phyloP scores from a whole-genome alignment of 2,113 vertebrate species.

The Apeltes quadracus region DNA sequence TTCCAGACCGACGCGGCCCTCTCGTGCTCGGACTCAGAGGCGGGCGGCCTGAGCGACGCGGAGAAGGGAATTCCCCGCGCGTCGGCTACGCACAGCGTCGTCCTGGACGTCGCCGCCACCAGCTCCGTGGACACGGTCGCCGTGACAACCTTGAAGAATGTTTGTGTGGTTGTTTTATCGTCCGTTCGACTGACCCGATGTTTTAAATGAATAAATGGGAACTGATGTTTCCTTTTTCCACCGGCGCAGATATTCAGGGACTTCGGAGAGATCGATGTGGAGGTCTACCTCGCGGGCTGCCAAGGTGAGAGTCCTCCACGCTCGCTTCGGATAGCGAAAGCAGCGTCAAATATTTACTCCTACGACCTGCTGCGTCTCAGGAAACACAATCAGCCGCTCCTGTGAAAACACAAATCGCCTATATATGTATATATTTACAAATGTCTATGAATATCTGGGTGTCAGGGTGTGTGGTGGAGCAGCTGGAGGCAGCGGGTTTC shows the following conservation, averaged over 20 bases:
- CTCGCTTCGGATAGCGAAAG: too few species aligned
- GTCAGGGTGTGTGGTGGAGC: slow-evolving; percentile 82
- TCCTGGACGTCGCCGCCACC: slow-evolving; percentile 87
- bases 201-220: neutral
- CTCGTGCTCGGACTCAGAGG: slow-evolving; percentile 50
- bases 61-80: neutral
- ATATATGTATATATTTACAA: neutral
- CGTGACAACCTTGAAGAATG: slow-evolving; percentile 88
- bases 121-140: slow-evolving; percentile 89
- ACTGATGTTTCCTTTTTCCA: neutral
- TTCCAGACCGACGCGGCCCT: slow-evolving; percentile 47
- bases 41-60: neutral
- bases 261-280: slow-evolving; percentile 86
- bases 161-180: slow-evolving; percentile 50
- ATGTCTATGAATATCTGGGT: neutral
- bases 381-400: too few species aligned
- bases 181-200: neutral
- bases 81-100: slow-evolving; percentile 74
- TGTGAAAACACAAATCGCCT: too few species aligned
- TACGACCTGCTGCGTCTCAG: too few species aligned
- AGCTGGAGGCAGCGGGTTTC: slow-evolving; percentile 87
- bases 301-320: slow-evolving; percentile 72
- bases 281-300: slow-evolving; percentile 80
- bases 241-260: slow-evolving; percentile 86
- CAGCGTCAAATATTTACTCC: too few species aligned